Evolutionary conservation across 2,113 vertebrate species (phyloP), one percentile per base, ranked within the genome.

Genomic region (Mystacornis crossleyi): DNA sequence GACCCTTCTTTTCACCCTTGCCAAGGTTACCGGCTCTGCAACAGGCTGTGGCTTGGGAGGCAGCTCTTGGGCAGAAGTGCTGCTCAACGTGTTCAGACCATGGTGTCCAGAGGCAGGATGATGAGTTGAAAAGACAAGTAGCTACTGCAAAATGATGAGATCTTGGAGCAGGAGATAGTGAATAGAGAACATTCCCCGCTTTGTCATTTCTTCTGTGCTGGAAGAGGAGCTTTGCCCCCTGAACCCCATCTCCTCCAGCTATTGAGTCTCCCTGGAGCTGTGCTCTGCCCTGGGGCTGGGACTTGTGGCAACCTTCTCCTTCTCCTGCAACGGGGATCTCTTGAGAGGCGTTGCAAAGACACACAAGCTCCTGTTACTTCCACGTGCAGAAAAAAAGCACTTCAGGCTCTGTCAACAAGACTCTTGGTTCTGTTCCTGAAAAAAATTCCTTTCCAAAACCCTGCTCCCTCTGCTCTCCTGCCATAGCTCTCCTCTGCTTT

Each of bases 301-400:
- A 28, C 42, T 12, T n/a, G 24, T 1, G 5, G 43, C 12, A 79
- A 79, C 3, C 34, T 53, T 66, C n/a, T 47, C 20, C 19, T 86
- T 17, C 40, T 47, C 43, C n/a, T 50, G 42, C 20, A 55, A 20
- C 17, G 42, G 5, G 4, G 24, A 28, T 69, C 40, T 74, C 89
- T 61, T 25, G 40, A 72, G 58, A 77, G 24, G 21, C 18, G 19
- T 29, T 10, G 3, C 2, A 18, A 42, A 48, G 31, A 36, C 14
- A 31, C 0, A 2, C 33, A 31, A 72, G 14, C 26, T 80, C 53
- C 66, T 0, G 0, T 60, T 72, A 25, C 55, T 55, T 65, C 54
- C 29, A 1, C 4, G 3, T 21, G 24, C 0, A 0, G n/a, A 66
- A 40, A 38, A 67, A 73, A 78, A 54, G 10, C 12, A 14, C 43